Evolutionary conservation across 2,113 vertebrate genomes (phyloP).

Genomic region (Empidonax alnorum): DNA sequence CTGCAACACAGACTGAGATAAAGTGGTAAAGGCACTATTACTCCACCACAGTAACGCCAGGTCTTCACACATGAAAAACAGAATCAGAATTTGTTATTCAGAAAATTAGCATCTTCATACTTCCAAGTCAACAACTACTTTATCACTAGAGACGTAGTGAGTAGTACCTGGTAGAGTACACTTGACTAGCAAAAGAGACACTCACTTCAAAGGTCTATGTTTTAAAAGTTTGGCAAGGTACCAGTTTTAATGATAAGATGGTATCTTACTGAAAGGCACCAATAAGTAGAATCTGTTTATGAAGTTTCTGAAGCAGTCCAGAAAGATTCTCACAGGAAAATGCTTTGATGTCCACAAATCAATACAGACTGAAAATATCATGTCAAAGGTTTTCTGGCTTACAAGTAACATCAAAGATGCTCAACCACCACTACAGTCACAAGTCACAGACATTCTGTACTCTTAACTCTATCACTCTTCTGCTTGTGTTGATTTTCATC

Average conservation of each 20-base stretch:
- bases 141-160: not conserved
- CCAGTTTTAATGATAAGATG: fast-evolving
- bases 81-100: not conserved
- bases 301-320: not conserved
- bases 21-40: not conserved
- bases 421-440: not conserved
- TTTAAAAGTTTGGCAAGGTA: not conserved
- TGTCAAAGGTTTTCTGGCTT: not conserved
- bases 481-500: not conserved
- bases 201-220: not conserved
- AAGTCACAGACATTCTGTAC: not conserved
- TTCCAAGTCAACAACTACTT: not conserved
- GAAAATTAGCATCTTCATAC: not conserved
- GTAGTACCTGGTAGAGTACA: not conserved
- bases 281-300: not conserved
- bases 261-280: not conserved
- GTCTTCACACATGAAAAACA: not conserved
- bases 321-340: not conserved
- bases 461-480: not conserved
- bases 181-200: not conserved
- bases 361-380: not conserved
- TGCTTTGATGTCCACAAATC: not conserved
- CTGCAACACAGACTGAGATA: not conserved
- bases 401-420: not conserved
- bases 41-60: not conserved